Percentiles rank a stretch among this genome's conserved stretches.
These are phyloP conservation scores for Eupeodes latifasciatus DNA, from an alignment of 2,888 invertebrate species.

Conservation along the genomic window DNA sequence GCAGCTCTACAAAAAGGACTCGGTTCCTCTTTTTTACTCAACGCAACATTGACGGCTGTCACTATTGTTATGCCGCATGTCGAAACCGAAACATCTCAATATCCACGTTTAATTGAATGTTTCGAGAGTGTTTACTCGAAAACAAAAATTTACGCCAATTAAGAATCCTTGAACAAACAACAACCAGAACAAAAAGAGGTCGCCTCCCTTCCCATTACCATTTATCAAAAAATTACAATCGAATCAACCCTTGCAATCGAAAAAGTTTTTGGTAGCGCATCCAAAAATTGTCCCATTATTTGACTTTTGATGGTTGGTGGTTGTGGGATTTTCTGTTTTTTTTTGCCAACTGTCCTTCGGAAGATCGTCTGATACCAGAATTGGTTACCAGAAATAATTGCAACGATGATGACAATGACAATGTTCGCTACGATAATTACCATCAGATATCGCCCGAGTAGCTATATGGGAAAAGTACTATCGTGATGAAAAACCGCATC, in stretches of 20 bases:
- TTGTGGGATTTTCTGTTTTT: constrained; percentile 37
- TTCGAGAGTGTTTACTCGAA: constrained; percentile 81
- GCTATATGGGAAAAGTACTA: constrained; percentile 42
- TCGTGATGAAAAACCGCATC: constrained; percentile 44
- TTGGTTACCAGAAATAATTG: constrained; percentile 74
- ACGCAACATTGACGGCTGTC: constrained; percentile 67
- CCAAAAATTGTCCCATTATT: constrained; percentile 41
- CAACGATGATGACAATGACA: constrained; percentile 67
- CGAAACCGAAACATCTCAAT: constrained; percentile 76
- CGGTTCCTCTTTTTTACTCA: constrained; percentile 32
- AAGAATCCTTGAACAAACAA: constrained; percentile 80
- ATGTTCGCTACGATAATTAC: constrained; percentile 70
- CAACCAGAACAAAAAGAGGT: constrained; percentile 51
- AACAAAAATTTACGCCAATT: constrained; percentile 84
- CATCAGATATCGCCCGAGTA: constrained; percentile 33
- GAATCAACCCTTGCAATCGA: constrained; percentile 69
- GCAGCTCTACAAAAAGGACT: constrained; percentile 51
- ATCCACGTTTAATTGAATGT: constrained; percentile 71
- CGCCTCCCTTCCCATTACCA: constrained; percentile 82
- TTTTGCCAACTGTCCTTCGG: neutral
- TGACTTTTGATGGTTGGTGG: constrained; percentile 34
- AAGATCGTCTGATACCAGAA: constrained; percentile 38
- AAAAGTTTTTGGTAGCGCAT: constrained; percentile 36
- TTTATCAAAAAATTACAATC: constrained; percentile 45
- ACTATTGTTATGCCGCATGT: constrained; percentile 71